Percentiles rank a stretch among this genome's conserved stretches.
Evolutionary conservation across 2,113 vertebrate genomes (phyloP).

Genomic region (Thunnus maccoyii): DNA sequence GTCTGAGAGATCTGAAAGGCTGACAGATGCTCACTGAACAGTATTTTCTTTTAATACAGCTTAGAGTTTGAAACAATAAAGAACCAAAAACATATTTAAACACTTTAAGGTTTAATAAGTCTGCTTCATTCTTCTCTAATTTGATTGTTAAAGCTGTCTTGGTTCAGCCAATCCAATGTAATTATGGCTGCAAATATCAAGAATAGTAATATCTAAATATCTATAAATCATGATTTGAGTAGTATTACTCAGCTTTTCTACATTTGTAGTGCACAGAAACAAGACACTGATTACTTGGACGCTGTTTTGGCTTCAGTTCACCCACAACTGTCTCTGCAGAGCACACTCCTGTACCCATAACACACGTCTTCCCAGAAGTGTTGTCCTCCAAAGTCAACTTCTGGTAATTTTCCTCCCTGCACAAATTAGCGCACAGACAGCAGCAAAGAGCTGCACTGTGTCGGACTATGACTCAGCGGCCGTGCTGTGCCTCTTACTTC

Average conservation of each 20-base stretch:
- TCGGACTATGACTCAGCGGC: slow-evolving; percentile 31
- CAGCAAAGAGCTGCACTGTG: slow-evolving; percentile 33
- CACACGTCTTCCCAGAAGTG: slow-evolving; percentile 10
- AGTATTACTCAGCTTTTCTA: too few species aligned
- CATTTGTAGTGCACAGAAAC: too few species aligned
- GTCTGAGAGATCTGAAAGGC: background rate
- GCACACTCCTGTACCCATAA: background rate
- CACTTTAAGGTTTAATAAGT: background rate
- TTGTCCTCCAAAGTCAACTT: background rate
- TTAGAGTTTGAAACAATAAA: too few species aligned
- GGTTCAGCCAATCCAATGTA: too few species aligned
- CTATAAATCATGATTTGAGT: too few species aligned
- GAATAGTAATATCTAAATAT: too few species aligned
- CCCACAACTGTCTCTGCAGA: background rate
- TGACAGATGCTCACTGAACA: background rate
- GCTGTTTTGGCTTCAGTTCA: slow-evolving; percentile 5
- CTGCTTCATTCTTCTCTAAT: background rate
- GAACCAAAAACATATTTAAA: too few species aligned
- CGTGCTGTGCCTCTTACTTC: slow-evolving; percentile 28
- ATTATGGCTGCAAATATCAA: too few species aligned
- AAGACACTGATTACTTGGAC: background rate
- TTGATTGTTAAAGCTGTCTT: background rate
- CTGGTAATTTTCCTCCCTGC: background rate
- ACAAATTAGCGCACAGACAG: slow-evolving; percentile 19
- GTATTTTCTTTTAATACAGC: background rate